Base-by-base conservation (phyloP, 2,888 invertebrate species). In the Agrochola circellaris region DNA sequence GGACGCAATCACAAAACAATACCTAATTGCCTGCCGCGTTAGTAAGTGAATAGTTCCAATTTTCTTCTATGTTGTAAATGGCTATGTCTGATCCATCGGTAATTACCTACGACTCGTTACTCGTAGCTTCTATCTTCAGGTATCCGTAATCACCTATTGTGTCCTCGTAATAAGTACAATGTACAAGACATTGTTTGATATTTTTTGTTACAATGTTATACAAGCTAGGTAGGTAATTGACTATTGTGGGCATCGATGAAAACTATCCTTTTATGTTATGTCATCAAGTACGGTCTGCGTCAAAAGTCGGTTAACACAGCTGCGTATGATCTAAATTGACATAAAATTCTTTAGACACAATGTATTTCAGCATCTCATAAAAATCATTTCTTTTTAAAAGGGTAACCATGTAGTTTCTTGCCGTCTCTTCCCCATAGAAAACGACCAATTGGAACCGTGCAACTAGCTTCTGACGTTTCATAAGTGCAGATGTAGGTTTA, bases 141-240 rank as follows among this genome's bases (percentile, higher is more conserved):
- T 70, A 61, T 66, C 26, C 5, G 34, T 75, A 75, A 81, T 81
- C 38, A 70, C 56, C 30, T 20, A 80, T 81, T 80, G 69, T 79
- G 11, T 75, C 30, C 5, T 66, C 65, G 2, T 68, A 42, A 64
- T 70, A 30, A 30, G 17, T 69, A 42, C 51, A 54, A 30, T 17
- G 17, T 70, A 56, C 8, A 11, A 34, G 17, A 68, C 20, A 15
- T 54, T 54, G 66, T 75, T 76, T 66, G n/a, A 54, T 75, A 54
- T 54, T 54, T 66, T 76, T 38, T 65, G 23, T 30, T 42, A 76
- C 38, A 76, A 75, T 64, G 76, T n/a, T 5, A 5, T n/a, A 54
- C 34, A 58, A 58, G 17, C n/a, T 26, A 56, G n/a, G n/a, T n/a
- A 71, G 20, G 0, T 58, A 42, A 72, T 71, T 70, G 30, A 23